phyloP scores from a whole-genome alignment of 2,113 vertebrate species.

The Cichladusa arquata region DNA sequence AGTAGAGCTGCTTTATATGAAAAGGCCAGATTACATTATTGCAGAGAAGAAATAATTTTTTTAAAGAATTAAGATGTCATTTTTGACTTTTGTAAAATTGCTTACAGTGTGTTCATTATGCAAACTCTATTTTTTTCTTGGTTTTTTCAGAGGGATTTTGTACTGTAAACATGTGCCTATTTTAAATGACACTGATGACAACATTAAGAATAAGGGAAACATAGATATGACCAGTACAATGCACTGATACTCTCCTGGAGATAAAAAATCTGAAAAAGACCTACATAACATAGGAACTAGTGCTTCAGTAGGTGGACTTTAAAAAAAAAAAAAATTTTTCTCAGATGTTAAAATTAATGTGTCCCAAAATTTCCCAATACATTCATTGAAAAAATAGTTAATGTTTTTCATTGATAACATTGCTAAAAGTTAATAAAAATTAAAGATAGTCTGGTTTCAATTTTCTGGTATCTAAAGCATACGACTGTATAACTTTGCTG shows the following conservation, averaged over 20 bases:
- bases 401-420: not conserved
- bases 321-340: not conserved
- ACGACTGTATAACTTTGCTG: not conserved
- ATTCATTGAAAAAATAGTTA: not conserved
- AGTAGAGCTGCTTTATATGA: not conserved
- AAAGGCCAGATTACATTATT: not conserved
- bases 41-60: not conserved
- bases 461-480: not conserved
- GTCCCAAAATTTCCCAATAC: not conserved
- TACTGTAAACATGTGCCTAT: not conserved
- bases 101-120: not conserved
- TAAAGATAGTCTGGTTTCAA: not conserved
- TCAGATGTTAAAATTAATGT: not conserved
- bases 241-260: not conserved
- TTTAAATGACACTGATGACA: not conserved
- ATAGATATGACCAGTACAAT: not conserved
- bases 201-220: not conserved
- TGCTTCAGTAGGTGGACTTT: not conserved
- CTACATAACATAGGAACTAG: not conserved
- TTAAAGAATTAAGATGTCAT: not conserved
- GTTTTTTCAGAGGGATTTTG: not conserved
- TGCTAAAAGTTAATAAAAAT: not conserved
- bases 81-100: not conserved
- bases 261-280: not conserved
- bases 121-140: not conserved